phyloP scores from a whole-genome alignment of 1,140 invertebrate species.

The Apis dorsata region DNA sequence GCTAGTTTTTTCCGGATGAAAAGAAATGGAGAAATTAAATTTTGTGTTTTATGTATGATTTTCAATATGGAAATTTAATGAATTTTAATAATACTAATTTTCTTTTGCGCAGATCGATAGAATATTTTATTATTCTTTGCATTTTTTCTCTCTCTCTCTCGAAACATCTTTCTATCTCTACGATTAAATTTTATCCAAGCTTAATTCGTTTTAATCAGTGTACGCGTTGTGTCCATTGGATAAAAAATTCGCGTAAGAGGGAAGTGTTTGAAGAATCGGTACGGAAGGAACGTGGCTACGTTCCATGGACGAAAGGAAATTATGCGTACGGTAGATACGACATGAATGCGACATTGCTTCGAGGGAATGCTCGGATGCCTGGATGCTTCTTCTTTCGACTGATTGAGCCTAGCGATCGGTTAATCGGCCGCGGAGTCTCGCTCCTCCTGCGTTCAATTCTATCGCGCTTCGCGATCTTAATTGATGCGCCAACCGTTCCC shows the following conservation, averaged over 20 bases:
- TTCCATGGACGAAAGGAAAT: slow-evolving; percentile 12
- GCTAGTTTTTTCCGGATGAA: too few species aligned
- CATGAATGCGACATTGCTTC: slow-evolving; percentile 16
- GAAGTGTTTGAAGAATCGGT: neutral
- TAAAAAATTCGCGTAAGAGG: neutral
- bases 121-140: too few species aligned
- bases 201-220: too few species aligned
- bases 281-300: neutral
- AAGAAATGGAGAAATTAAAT: too few species aligned
- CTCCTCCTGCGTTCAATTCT: slow-evolving; percentile 9
- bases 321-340: slow-evolving; percentile 18
- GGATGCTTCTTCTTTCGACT: slow-evolving; percentile 2
- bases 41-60: too few species aligned
- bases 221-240: too few species aligned
- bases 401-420: slow-evolving; percentile 21
- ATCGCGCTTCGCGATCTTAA: slow-evolving; percentile 20
- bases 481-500: slow-evolving; percentile 10
- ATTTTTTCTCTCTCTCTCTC: too few species aligned
- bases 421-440: slow-evolving; percentile 2
- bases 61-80: too few species aligned
- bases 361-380: neutral
- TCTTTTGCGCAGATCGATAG: too few species aligned
- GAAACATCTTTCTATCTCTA: too few species aligned
- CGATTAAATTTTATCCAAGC: too few species aligned
- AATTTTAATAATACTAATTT: too few species aligned